A percentile compares a stretch with the other conserved stretches of the same genome.
These are phyloP conservation scores for Spatula clypeata DNA, from an alignment of 2,797 vertebrate species.

Conservation along the genomic window DNA sequence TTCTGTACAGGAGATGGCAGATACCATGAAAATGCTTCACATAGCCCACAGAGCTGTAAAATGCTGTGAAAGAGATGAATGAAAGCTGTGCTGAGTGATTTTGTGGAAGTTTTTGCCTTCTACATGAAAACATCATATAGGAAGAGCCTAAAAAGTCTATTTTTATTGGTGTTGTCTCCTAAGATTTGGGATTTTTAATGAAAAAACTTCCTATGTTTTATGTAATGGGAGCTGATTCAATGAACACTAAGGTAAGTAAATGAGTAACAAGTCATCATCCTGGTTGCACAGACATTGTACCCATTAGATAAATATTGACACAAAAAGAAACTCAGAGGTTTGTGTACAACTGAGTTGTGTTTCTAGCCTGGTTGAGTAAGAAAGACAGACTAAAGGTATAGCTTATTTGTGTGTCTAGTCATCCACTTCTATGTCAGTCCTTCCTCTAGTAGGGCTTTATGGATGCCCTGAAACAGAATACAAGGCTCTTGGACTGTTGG, in stretches of 20 bases:
- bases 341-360: neutral
- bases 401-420: neutral
- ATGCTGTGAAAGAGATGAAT: neutral
- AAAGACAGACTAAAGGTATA: neutral
- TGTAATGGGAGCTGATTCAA: neutral
- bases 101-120: conserved; percentile 8
- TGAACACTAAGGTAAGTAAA: neutral
- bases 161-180: neutral
- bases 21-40: neutral
- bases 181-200: neutral
- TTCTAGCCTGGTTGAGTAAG: neutral
- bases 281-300: neutral
- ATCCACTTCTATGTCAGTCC: neutral
- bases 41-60: neutral
- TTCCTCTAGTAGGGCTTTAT: neutral
- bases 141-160: conserved; percentile 17
- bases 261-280: neutral
- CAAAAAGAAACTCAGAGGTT: neutral
- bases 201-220: neutral
- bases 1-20: neutral
- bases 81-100: neutral
- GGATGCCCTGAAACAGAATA: neutral
- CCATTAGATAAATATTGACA: neutral
- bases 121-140: neutral
- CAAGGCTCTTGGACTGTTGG: neutral